Percentiles rank a stretch among this genome's conserved stretches.
Evolutionary conservation across 2,113 vertebrate species (phyloP).

Genomic region (Mionectes macconnelli): DNA sequence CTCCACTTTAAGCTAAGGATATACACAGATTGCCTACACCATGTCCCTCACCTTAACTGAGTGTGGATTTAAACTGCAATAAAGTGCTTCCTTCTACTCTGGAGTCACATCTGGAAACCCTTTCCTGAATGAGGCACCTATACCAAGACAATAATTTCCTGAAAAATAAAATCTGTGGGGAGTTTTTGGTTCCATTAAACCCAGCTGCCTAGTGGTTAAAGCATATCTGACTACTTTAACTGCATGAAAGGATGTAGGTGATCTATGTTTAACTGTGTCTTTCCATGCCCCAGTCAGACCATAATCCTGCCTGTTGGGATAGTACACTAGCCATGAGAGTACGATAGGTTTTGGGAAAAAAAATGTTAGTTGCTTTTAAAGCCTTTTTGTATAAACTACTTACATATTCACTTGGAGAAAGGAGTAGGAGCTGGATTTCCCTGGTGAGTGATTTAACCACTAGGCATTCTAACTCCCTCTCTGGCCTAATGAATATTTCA

Average conservation of each 20-base stretch:
- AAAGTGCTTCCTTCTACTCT: conserved; percentile 14
- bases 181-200: conserved; percentile 10
- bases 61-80: background rate
- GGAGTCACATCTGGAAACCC: conserved; percentile 24
- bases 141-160: background rate
- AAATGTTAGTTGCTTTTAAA: conserved; percentile 22
- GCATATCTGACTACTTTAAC: background rate
- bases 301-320: background rate
- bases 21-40: background rate
- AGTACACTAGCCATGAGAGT: background rate
- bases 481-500: conserved; percentile 67
- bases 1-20: background rate
- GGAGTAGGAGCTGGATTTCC: conserved; percentile 42
- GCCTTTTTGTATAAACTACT: conserved; percentile 8
- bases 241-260: background rate
- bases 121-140: conserved; percentile 31
- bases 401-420: conserved; percentile 36
- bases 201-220: background rate
- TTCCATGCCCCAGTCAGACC: background rate
- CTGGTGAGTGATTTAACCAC: conserved; percentile 53
- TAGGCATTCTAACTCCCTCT: conserved; percentile 49
- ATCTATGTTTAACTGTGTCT: background rate
- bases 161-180: background rate
- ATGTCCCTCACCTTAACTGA: background rate
- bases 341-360: background rate